Percentiles rank a stretch among this genome's conserved stretches.
Conservation (phyloP, 2,113 vertebrate genomes). For the Callithrix jacchus region DNA sequence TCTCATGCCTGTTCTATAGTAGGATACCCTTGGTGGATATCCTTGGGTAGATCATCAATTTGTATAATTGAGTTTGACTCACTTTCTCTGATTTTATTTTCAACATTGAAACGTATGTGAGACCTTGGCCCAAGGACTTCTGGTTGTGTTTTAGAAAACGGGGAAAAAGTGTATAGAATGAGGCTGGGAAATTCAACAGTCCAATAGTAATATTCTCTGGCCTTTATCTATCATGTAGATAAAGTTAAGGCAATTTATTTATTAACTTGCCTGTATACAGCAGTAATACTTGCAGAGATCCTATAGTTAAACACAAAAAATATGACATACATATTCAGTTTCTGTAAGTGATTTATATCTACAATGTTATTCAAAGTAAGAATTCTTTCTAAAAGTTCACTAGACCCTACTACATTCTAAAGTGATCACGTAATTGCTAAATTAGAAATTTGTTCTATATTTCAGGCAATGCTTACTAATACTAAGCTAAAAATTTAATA, state of each 20-base stretch:
- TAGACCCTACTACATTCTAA: slow-evolving; percentile 14
- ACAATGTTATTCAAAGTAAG: slow-evolving; percentile 19
- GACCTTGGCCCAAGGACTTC: not conserved
- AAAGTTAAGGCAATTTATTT: slow-evolving; percentile 30
- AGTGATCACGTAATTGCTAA: slow-evolving; percentile 34
- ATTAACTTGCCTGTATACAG: not conserved
- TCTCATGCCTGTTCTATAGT: not conserved
- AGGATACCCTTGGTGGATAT: slow-evolving; percentile 52
- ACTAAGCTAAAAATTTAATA: slow-evolving; percentile 5
- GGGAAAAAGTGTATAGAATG: not conserved
- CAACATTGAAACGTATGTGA: not conserved
- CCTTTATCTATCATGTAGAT: not conserved
- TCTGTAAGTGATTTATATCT: not conserved
- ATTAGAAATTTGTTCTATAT: not conserved
- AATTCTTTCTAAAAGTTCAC: slow-evolving; percentile 30
- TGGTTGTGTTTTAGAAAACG: not conserved
- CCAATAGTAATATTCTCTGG: not conserved
- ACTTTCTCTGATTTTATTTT: slow-evolving; percentile 43
- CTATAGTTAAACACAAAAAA: not conserved
- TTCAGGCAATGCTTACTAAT: slow-evolving; percentile 4
- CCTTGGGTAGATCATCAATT: slow-evolving; percentile 51
- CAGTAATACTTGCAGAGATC: not conserved
- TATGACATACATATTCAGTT: not conserved
- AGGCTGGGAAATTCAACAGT: not conserved
- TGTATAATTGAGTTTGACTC: not conserved